Base-by-base conservation (phyloP, 2,888 invertebrate species). In the Charanyca ferruginea region DNA sequence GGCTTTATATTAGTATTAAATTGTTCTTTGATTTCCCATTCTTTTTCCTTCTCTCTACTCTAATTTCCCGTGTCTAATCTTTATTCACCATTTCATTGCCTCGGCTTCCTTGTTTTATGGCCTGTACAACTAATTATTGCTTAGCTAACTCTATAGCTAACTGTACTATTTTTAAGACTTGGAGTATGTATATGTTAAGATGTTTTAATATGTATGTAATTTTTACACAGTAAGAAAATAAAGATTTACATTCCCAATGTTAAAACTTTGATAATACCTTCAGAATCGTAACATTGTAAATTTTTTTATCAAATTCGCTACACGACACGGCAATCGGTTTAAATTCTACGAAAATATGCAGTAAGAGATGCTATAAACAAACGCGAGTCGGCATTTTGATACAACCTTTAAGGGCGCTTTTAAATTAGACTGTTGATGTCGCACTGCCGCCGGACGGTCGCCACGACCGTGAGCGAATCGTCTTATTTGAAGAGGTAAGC, bases 21-120 rank as follows among this genome's bases (percentile, higher is more conserved):
- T 55, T 66, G 66, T 65, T 83, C 66, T 71, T n/a, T n/a, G n/a
- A 62, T 64, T 62, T 48, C 71, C n/a, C 59, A 60, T 77, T 75
- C 47, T 60, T 55, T 74, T 59, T 58, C 66, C 57, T 47, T 57
- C 54, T 66, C 45, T 71, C 54, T 71, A 58, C 65, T 81, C 41
- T 68, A 73, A 65, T 62, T 64, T 69, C 55, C 44, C 74, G 38
- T 16, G 13, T 11, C 70, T 68, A 61, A 69, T 79, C n/a, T 51
- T 32, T 44, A 41, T 55, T 51, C 13, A 60, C 74, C 93, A 91
- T 94, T 95, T 93, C 77, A 92, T 92, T 87, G 87, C 94, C 94
- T 94, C 94, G 81, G 92, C 93, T 93, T 93, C 89, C 84, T 90
- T 91, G 86, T 90, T 91, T 88, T 89, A 87, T 83, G 85, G 67